phyloP scores from a whole-genome alignment of 1,140 invertebrate genomes.

The Formica exsecta region DNA sequence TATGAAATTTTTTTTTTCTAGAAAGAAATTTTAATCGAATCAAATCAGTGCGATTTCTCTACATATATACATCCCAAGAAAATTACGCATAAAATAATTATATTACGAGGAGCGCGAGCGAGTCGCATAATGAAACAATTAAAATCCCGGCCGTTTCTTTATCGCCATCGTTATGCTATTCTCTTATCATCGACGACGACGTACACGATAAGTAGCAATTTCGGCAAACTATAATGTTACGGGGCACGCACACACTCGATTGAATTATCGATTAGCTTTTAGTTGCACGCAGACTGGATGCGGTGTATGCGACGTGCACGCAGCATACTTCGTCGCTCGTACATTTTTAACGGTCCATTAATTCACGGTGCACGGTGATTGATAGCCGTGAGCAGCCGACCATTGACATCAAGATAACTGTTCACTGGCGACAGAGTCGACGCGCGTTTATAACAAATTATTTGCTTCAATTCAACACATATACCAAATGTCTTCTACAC shows the following conservation, averaged over 20 bases:
- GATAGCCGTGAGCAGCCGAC: conserved; percentile 67
- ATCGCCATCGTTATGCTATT: conserved; percentile 8
- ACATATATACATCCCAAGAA: conserved; percentile 20
- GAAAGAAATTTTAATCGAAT: conserved; percentile 29
- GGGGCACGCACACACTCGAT: conserved; percentile 52
- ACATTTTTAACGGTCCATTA: conserved; percentile 76
- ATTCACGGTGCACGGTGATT: conserved; percentile 68
- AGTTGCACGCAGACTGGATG: conserved; percentile 36
- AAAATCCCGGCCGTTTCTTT: conserved; percentile 30
- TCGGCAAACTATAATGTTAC: conserved; percentile 45
- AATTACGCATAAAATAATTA: conserved; percentile 36
- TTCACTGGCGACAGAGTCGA: conserved; percentile 54
- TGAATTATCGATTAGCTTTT: conserved; percentile 68
- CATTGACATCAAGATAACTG: conserved; percentile 71
- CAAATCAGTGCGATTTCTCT: not conserved
- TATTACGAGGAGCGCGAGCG: not conserved
- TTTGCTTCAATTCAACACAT: conserved; percentile 11
- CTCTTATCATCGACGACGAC: conserved; percentile 42
- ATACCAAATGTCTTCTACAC: not conserved
- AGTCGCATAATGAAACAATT: conserved; percentile 58
- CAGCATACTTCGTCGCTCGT: conserved; percentile 66
- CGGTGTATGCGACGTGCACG: conserved; percentile 32
- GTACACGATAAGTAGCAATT: conserved; percentile 57
- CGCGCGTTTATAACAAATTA: conserved; percentile 58
- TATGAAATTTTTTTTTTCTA: conserved; percentile 10